Conservation (phyloP, 2,797 vertebrate genomes). For the Labroides dimidiatus region DNA sequence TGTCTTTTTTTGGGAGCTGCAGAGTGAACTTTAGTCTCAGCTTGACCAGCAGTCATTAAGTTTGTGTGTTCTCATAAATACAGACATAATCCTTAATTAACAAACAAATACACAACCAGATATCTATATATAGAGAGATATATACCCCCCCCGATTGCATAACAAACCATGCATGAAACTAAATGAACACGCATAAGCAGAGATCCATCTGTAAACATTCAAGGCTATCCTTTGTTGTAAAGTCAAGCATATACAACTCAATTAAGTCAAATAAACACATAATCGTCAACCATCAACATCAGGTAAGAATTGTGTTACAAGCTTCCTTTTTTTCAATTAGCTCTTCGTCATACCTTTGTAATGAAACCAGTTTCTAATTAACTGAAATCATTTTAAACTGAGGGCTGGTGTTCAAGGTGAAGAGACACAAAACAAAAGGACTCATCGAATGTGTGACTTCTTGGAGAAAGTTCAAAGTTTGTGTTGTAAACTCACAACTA, state of each 20-base stretch:
- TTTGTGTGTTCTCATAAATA: background rate
- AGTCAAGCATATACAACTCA: background rate
- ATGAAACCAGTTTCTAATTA: background rate
- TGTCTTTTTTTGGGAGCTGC: background rate
- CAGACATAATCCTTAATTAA: background rate
- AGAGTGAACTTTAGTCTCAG: background rate
- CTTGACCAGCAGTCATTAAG: background rate
- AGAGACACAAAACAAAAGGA: background rate
- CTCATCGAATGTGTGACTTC: background rate
- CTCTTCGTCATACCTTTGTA: no score
- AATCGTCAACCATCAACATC: background rate
- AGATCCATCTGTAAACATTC: background rate
- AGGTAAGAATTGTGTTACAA: background rate
- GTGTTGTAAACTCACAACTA: constrained; percentile 2
- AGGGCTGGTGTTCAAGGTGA: background rate
- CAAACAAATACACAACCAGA: background rate
- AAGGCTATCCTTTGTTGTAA: constrained; percentile 13
- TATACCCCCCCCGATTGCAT: background rate
- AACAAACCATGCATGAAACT: constrained; percentile 27
- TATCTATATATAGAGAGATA: constrained; percentile 11
- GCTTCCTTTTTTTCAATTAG: background rate
- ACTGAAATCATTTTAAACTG: background rate
- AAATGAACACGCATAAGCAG: background rate
- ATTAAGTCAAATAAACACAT: background rate
- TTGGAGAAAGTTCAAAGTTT: constrained; percentile 16